Evolutionary conservation across 2,113 vertebrate species (phyloP), one percentile per base, ranked within the genome.

Genomic region (Ptyas mucosa): DNA sequence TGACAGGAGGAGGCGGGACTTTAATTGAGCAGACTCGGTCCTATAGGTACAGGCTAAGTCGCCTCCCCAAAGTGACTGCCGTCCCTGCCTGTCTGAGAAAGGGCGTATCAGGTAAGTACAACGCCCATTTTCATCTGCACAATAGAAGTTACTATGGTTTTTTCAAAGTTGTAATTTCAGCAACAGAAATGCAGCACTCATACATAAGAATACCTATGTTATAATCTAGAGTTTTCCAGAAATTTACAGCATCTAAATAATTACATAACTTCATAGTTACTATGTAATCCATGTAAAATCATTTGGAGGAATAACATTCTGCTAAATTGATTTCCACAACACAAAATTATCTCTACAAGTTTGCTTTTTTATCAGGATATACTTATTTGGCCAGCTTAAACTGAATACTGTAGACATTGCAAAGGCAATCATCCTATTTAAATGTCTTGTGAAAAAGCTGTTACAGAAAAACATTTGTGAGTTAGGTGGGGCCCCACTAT

Each of bases 261-360:
- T 46, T 4, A 46, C 91, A 0, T 4, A 95, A 94, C 94, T 39
- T 81, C 39, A 81, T 8, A 96, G 94, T 95, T 96, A 94, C 94
- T 95, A 95, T 92, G 81, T 96, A 94, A 93, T 93, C 94, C 95
- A 91, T 93, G 81, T 94, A 93, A 95, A 96, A 94, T 93, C 90
- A 93, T 87, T 95, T 46, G 85, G 94, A 94, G 94, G 95, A 94
- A 94, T 94, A 94, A 95, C 94, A 96, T 96, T 96, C 93, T 96
- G 61, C 93, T 93, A 7, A 93, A 93, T 93, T 94, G 95, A 93
- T 96, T 95, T 95, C 94, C 91, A 90, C 94, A 93, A 93, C 87
- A 90, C 91, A 95, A 91, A 94, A 81, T 91, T 88, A 89, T 96
- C 94, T 95, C 87, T 95, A 94, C 93, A 95, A 95, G 29, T 94